These are phyloP conservation scores for Oxyteleia sp. DNA, from an alignment of 2,888 invertebrate genomes.

Conservation along the genomic window DNA sequence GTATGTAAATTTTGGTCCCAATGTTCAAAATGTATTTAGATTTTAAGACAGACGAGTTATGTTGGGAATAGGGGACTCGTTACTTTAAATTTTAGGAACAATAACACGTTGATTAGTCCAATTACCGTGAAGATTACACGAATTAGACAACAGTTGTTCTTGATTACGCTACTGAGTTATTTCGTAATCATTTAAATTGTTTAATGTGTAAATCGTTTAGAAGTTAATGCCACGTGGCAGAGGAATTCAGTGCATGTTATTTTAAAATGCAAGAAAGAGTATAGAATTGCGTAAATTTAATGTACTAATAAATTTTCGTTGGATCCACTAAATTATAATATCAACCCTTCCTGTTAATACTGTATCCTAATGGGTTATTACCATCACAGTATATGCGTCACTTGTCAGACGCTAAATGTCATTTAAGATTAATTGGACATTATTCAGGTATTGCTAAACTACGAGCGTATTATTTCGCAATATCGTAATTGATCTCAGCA, in stretches of 20 bases:
- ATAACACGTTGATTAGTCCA: conserved; percentile 6
- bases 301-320: not conserved
- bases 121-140: not conserved
- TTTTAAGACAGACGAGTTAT: conserved; percentile 1
- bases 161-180: not conserved
- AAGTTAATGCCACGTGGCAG: not conserved
- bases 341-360: not conserved
- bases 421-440: not conserved
- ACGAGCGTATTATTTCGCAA: not conserved
- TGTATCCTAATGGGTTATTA: not conserved
- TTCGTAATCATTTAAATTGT: not conserved
- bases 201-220: not conserved
- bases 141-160: not conserved
- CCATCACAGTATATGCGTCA: not conserved
- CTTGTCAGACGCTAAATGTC: not conserved
- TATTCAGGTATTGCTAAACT: not conserved
- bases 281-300: not conserved
- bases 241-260: not conserved
- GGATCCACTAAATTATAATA: not conserved
- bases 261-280: not conserved
- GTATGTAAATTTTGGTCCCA: conserved; percentile 4
- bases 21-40: not conserved
- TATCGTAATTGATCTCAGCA: not conserved
- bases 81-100: not conserved
- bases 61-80: not conserved